These are phyloP conservation scores for Drosophila atripex DNA, from an alignment of 2,888 invertebrate genomes.

Conservation along the genomic window DNA sequence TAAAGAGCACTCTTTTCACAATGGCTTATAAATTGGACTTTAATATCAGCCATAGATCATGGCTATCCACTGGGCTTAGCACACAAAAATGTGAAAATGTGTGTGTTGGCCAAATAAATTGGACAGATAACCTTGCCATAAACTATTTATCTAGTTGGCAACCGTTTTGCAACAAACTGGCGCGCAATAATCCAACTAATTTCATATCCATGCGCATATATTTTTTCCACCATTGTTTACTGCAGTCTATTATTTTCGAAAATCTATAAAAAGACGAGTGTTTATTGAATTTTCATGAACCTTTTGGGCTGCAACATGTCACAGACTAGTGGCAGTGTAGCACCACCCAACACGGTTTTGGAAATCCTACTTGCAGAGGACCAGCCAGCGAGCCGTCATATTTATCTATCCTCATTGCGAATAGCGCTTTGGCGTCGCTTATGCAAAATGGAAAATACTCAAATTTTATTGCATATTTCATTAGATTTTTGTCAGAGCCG, in stretches of 20 bases:
- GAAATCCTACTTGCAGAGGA: conserved; percentile 10
- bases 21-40: conserved; percentile 4
- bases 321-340: not conserved
- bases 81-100: conserved; percentile 7
- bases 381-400: conserved; percentile 5
- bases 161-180: not conserved
- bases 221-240: conserved; percentile 4
- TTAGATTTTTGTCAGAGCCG: conserved; percentile 70
- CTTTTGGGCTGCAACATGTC: conserved; percentile 10
- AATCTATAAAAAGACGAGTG: conserved; percentile 5
- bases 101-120: conserved; percentile 20
- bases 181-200: conserved; percentile 28
- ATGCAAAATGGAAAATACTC: conserved; percentile 65
- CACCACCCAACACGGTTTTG: conserved; percentile 3
- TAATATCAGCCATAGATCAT: conserved; percentile 4
- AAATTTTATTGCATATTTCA: conserved; percentile 80
- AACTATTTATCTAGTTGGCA: conserved; percentile 26
- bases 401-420: conserved; percentile 52
- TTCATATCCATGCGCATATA: conserved; percentile 9
- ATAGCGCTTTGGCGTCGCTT: conserved; percentile 52
- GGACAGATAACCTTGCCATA: conserved; percentile 22
- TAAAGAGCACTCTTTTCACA: too few species aligned
- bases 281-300: conserved; percentile 43
- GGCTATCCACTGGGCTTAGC: conserved; percentile 1
- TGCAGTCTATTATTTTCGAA: conserved; percentile 29